phyloP scores from a whole-genome alignment of 2,797 vertebrate genomes.

The Luscinia megarhynchos region DNA sequence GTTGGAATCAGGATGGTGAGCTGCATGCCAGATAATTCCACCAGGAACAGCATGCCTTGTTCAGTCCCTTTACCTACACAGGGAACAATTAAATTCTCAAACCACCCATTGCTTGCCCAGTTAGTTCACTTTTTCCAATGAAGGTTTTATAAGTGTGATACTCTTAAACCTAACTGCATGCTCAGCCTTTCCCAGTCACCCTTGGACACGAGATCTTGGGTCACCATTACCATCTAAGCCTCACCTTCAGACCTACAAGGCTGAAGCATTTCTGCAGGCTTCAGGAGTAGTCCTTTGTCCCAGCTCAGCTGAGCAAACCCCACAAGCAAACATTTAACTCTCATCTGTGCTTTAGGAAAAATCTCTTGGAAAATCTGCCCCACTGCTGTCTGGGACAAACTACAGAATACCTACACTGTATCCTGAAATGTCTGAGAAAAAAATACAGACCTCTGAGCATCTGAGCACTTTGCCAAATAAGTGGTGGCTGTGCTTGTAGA shows the following conservation, averaged over 20 bases:
- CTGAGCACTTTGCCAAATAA: neutral
- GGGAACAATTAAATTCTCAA: neutral
- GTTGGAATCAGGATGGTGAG: neutral
- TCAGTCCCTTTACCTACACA: neutral
- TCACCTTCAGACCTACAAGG: neutral
- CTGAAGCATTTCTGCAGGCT: neutral
- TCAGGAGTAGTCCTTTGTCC: neutral
- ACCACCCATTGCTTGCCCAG: neutral
- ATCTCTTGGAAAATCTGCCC: neutral
- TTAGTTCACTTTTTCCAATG: neutral
- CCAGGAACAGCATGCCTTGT: neutral
- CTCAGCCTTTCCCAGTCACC: neutral
- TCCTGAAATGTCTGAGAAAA: neutral
- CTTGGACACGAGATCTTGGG: neutral
- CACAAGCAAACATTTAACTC: neutral
- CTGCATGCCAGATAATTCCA: neutral
- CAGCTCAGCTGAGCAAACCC: neutral
- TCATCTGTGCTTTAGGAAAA: neutral
- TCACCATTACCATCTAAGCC: neutral
- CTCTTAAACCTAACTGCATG: neutral
- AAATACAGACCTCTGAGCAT: neutral
- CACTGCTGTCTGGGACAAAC: neutral
- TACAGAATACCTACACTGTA: neutral
- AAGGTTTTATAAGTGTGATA: neutral
- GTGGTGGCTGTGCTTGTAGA: neutral